phyloP scores from a whole-genome alignment of 2,113 vertebrate species.

The human (Homo sapiens) region DNA sequence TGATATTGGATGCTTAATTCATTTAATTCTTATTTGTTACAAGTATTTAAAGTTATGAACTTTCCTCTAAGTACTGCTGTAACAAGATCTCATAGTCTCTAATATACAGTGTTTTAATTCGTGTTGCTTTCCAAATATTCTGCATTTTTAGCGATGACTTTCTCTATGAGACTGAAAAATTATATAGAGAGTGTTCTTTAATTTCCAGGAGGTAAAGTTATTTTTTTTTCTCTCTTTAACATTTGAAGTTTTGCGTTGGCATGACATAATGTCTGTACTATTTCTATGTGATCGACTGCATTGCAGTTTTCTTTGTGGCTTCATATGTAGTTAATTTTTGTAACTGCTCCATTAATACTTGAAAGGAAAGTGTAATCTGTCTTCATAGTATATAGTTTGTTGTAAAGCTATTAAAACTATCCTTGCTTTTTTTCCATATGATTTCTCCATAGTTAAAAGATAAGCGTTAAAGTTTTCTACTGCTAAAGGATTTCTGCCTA shows the following conservation, averaged over 20 bases:
- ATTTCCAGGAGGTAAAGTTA: not conserved
- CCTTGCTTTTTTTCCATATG: not conserved
- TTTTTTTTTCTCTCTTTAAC: not conserved
- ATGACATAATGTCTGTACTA: not conserved
- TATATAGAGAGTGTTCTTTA: not conserved
- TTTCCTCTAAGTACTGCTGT: not conserved
- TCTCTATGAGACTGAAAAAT: not conserved
- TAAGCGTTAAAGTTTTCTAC: not conserved
- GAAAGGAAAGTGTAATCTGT: not conserved
- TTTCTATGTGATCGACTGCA: not conserved
- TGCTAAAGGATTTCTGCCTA: not conserved
- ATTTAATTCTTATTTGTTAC: not conserved
- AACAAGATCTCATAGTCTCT: not conserved
- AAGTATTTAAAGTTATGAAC: not conserved
- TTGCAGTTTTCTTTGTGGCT: not conserved
- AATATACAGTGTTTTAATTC: not conserved
- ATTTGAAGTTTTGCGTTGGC: not conserved
- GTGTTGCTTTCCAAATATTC: not conserved
- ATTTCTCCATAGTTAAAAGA: not conserved
- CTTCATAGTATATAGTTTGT: not conserved
- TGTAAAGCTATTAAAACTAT: not conserved
- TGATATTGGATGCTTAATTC: not conserved
- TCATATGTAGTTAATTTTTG: not conserved
- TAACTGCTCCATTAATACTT: not conserved
- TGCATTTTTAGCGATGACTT: not conserved